These are phyloP conservation scores for Oxytorus armatus DNA, from an alignment of 2,888 invertebrate genomes.

Conservation along the genomic window DNA sequence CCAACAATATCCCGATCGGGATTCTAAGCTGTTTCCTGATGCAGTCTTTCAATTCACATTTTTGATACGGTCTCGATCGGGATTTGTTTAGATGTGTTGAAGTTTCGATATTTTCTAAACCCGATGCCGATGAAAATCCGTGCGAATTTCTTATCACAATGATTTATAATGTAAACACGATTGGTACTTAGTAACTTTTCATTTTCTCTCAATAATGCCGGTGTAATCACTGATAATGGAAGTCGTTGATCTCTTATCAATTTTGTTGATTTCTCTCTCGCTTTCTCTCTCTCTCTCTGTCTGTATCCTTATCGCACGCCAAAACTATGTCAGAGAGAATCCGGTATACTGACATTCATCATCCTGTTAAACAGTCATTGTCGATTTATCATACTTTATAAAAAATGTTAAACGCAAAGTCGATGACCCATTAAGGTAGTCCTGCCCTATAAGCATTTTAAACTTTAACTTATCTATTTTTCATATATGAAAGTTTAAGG, in stretches of 20 bases:
- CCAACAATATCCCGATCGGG: no score
- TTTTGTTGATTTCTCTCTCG: background rate
- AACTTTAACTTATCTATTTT: no score
- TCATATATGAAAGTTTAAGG: no score
- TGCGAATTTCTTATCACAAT: constrained; percentile 11
- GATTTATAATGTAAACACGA: constrained; percentile 13
- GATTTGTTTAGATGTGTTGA: no score
- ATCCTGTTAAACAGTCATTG: constrained; percentile 21
- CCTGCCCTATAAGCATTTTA: no score
- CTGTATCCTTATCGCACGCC: constrained; percentile 9
- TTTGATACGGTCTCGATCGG: no score
- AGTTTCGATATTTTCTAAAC: constrained; percentile 14
- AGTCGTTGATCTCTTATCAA: constrained; percentile 22
- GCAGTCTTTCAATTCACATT: no score
- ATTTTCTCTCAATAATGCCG: constrained; percentile 22
- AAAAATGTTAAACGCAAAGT: constrained; percentile 20
- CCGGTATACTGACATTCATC: constrained; percentile 28
- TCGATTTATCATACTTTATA: constrained; percentile 31
- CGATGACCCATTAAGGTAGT: constrained; percentile 50
- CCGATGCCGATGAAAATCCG: constrained; percentile 28
- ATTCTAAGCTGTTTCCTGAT: no score
- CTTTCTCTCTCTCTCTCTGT: background rate
- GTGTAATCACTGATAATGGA: constrained; percentile 34
- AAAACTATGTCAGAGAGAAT: constrained; percentile 12
- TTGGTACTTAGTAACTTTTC: constrained; percentile 21